Base-by-base conservation (phyloP, 2,888 invertebrate genomes). In the Tetranychus piercei region DNA sequence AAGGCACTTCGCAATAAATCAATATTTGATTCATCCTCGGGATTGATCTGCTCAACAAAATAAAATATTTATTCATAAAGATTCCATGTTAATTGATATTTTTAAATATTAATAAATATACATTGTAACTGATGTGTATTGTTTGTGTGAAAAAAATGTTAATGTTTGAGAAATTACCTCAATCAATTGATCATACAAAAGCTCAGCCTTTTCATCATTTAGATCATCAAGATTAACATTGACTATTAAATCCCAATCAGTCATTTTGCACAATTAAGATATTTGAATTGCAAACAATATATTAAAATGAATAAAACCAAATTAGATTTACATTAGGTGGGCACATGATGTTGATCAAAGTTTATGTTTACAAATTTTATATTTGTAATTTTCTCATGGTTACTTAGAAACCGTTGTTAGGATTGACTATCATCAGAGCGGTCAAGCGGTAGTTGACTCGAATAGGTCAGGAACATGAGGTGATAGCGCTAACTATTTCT, bases 161-260 rank as follows among this genome's bases (percentile, higher is more conserved):
- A 23, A 0, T 34, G 5, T 34, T 34, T 67, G 8, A n/a, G n/a
- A 11, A 55, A 1, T 73, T 64, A 76, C 76, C 74, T 76, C 44
- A 22, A 76, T 44, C 15, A 76, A 23, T 71, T 74, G 72, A 22
- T 73, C 71, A 66, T 69, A 76, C 22, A 76, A 45, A 9, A 43
- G 15, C 23, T 76, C 76, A 9, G 71, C 73, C 22, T 75, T 73
- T 34, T 75, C 76, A 69, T 76, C 75, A 34, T 64, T 65, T 7
- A 74, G 44, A 43, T 74, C 67, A 55, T 76, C 44, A 71, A 23
- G n/a, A 71, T 71, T 71, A 23, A 71, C 43, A 44, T 34, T 44
- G 15, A 44, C 43, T 44, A 44, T 71, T 44, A 43, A 71, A 44
- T 43, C 8, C 43, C 71, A 71, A 44, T 44, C 44, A 44, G n/a